Conservation (phyloP, 2,797 vertebrate genomes). For the Carapus acus region DNA sequence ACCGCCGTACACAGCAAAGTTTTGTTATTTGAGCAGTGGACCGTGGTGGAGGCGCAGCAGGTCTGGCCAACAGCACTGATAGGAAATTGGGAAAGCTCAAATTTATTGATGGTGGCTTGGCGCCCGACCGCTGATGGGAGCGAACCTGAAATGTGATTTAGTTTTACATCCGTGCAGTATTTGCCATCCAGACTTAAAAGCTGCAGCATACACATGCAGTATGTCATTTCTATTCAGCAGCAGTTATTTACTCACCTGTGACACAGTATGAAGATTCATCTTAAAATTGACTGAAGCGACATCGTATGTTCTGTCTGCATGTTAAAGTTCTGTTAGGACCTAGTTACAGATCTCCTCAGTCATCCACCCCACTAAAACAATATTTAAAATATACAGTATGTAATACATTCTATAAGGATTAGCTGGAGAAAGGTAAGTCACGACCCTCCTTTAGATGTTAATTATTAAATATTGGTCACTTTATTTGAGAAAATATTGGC, state of each 20-base stretch:
- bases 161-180: too few relatives aligned
- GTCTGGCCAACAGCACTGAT: background rate
- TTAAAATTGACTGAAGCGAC: conserved; percentile 79
- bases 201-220: too few relatives aligned
- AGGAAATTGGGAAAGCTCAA: background rate
- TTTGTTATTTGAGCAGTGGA: conserved; percentile 37
- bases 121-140: too few relatives aligned
- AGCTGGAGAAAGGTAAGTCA: conserved; percentile 98
- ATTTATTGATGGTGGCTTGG: too few relatives aligned
- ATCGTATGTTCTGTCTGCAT: conserved; percentile 96
- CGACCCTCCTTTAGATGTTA: conserved; percentile 88
- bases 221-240: too few relatives aligned
- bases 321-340: conserved; percentile 89
- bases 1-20: conserved; percentile 46
- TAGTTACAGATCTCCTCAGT: conserved; percentile 87
- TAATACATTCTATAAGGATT: conserved; percentile 90
- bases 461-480: conserved; percentile 48
- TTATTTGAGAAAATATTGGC: conserved; percentile 53
- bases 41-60: background rate
- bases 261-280: conserved; percentile 99
- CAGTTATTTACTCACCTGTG: conserved; percentile 42
- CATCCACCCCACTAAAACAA: conserved; percentile 84
- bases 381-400: conserved; percentile 79
- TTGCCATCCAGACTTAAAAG: background rate
- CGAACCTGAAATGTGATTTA: too few relatives aligned